Evolutionary conservation across 53 echinoderm and acorn worm species (phyloP), one percentile per base, ranked within the genome.

Genomic region (Paracentrotus lividus): DNA sequence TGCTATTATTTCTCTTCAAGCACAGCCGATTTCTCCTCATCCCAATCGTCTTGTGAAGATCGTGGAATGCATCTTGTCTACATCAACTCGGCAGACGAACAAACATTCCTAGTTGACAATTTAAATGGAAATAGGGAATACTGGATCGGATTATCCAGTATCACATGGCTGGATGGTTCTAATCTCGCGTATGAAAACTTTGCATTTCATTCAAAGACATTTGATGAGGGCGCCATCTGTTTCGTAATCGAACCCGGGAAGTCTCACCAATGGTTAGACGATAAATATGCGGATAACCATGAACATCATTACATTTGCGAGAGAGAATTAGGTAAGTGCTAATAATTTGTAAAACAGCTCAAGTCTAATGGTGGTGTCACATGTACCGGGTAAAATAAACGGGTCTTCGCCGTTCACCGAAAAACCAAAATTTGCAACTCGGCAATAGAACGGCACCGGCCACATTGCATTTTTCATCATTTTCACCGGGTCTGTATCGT

Each of bases 91-190:
- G 33, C 12, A 8, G 33, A 33, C 10, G 67, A 67, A 33, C 67
- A 67, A 33, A 14, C 31, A 31, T 32, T 67, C n/a, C 67, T 67
- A 2, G 33, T 14, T 3, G 14, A 67, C 2, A 67, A 67, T 33
- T 14, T 67, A 13, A 31, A 31, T 58, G 23, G 5, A 14, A 18
- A 68, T 34, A 32, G 12, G 34, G 68, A 33, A 0, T 75, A 38
- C 75, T 75, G 75, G 75, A 75, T 75, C 14, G 75, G 75, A 75
- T 40, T 75, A 75, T 75, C 75, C 40, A 75, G 40, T 18, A 40
- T 75, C 5, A 38, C 75, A 16, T 75, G 75, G 75, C 2, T 16
- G 40, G 75, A 75, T 1, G 75, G 75, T 5, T 75, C 75, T 12
- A 21, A 40, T 40, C 75, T 75, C 38, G 40, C 75, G 2, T 75